Conservation (phyloP, 2,113 vertebrate genomes). For the Lophius piscatorius region DNA sequence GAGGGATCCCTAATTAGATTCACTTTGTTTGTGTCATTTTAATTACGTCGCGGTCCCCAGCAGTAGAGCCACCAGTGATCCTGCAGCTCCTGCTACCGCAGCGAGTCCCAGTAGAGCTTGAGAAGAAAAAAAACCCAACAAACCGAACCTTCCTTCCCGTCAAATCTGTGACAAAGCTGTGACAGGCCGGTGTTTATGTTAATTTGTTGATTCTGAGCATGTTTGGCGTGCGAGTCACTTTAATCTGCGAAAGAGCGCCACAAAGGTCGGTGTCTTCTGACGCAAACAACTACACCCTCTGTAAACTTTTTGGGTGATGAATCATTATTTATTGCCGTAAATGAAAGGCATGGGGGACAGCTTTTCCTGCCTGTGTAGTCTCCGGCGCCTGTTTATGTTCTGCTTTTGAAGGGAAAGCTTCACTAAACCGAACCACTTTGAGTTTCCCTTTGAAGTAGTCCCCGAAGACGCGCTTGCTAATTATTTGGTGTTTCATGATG, state of each 20-base stretch:
- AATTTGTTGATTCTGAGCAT: slow-evolving; percentile 70
- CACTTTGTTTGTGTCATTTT: slow-evolving; percentile 93
- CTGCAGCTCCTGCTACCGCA: slow-evolving; percentile 63
- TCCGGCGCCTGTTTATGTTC: slow-evolving; percentile 76
- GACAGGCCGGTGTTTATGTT: slow-evolving; percentile 57
- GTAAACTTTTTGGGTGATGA: slow-evolving; percentile 78
- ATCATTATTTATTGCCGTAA: slow-evolving; percentile 76
- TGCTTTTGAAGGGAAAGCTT: slow-evolving; percentile 76
- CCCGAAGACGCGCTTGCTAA: slow-evolving; percentile 78
- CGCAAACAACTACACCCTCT: slow-evolving; percentile 67
- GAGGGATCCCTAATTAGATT: slow-evolving; percentile 91
- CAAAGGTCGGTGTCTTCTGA: slow-evolving; percentile 73
- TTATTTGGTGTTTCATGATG: slow-evolving; percentile 79
- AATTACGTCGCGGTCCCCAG: slow-evolving; percentile 87
- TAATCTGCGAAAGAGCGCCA: slow-evolving; percentile 63
- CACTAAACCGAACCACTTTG: slow-evolving; percentile 76
- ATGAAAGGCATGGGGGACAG: slow-evolving; percentile 77
- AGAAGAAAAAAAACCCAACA: slow-evolving; percentile 46
- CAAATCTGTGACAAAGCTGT: slow-evolving; percentile 57
- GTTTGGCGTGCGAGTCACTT: slow-evolving; percentile 67
- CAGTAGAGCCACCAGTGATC: slow-evolving; percentile 80
- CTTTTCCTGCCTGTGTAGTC: slow-evolving; percentile 75
- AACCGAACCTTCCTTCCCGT: slow-evolving; percentile 38
- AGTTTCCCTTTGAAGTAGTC: slow-evolving; percentile 80
- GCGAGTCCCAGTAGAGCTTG: slow-evolving; percentile 57